Conservation (phyloP, 2,113 vertebrate genomes). For the Eudyptes chrysolophus region DNA sequence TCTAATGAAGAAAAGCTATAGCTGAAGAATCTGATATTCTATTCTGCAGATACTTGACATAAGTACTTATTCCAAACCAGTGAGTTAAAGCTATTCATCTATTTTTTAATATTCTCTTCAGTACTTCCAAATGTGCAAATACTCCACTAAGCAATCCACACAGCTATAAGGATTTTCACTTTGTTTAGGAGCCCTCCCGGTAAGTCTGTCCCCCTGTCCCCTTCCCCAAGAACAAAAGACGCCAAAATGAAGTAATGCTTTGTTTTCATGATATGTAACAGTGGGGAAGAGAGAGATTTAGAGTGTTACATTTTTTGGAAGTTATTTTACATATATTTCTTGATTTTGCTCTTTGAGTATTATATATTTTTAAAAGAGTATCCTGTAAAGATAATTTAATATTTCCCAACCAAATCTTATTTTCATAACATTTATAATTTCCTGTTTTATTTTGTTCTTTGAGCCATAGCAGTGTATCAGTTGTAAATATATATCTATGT, state of each 20-base stretch:
- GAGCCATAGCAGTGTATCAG: not conserved
- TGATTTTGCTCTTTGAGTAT: not conserved
- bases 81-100: not conserved
- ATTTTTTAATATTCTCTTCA: not conserved
- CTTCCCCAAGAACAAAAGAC: not conserved
- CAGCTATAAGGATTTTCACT: not conserved
- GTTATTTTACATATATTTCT: not conserved
- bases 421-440: not conserved
- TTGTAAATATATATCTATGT: not conserved
- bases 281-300: not conserved
- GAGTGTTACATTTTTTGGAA: not conserved
- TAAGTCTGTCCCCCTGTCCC: rapidly evolving
- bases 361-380: not conserved
- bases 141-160: not conserved
- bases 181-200: not conserved
- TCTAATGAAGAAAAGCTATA: not conserved
- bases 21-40: not conserved
- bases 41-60: not conserved
- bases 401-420: not conserved
- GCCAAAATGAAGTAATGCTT: not conserved
- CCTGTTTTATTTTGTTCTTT: not conserved
- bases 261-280: not conserved
- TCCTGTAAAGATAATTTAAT: not conserved
- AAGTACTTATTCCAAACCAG: not conserved
- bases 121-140: not conserved